Conservation (phyloP, 2,113 vertebrate genomes). For the Protobothrops flavoviridis region DNA sequence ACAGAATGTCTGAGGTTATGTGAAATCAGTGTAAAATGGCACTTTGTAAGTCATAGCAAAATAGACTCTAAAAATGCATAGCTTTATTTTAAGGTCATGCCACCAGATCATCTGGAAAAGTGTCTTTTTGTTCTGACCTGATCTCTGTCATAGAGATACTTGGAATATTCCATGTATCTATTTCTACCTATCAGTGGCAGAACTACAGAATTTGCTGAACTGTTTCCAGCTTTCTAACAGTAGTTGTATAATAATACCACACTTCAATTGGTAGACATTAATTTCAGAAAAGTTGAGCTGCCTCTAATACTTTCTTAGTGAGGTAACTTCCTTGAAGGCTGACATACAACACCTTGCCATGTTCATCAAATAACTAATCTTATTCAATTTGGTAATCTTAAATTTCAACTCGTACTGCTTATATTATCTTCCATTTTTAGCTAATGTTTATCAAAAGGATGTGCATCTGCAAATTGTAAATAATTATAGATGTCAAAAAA, state of each 20-base stretch:
- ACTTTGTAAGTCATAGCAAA: not conserved
- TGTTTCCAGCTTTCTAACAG: slow-evolving; percentile 37
- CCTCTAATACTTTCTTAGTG: slow-evolving; percentile 67
- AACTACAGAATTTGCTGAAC: slow-evolving; percentile 52
- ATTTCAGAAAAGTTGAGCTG: slow-evolving; percentile 56
- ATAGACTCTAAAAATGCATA: not conserved
- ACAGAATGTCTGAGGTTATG: not conserved
- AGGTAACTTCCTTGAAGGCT: slow-evolving; percentile 60
- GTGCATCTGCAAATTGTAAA: slow-evolving; percentile 35
- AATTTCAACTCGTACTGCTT: slow-evolving; percentile 69
- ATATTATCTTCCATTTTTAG: slow-evolving; percentile 66
- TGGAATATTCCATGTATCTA: not conserved
- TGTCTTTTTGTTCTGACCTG: not conserved
- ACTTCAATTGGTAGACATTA: slow-evolving; percentile 58
- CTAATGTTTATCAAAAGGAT: slow-evolving; percentile 46
- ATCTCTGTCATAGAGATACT: not conserved
- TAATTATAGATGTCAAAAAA: slow-evolving; percentile 49
- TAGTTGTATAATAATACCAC: slow-evolving; percentile 42
- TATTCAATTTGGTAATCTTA: slow-evolving; percentile 74
- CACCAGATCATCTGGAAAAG: not conserved
- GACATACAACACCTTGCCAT: slow-evolving; percentile 60
- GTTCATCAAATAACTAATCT: slow-evolving; percentile 70
- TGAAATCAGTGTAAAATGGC: not conserved
- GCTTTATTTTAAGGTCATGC: not conserved
- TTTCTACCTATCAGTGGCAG: slow-evolving; percentile 18